Conservation (phyloP, 2,888 invertebrate genomes). For the Heliothis peltigera region DNA sequence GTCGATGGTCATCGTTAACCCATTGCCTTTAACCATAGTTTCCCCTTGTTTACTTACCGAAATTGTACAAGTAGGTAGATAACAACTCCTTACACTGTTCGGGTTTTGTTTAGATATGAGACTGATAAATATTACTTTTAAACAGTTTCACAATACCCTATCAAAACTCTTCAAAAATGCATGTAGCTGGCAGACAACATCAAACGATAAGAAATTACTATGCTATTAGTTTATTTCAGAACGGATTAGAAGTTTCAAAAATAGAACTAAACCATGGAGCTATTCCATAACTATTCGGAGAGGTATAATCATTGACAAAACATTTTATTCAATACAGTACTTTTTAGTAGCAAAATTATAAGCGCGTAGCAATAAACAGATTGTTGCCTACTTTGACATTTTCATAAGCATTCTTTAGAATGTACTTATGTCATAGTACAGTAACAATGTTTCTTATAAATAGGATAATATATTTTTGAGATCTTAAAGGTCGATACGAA, state of each 20-base stretch:
- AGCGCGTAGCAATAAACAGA: conserved; percentile 50
- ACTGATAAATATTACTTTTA: background rate
- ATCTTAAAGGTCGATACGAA: conserved; percentile 54
- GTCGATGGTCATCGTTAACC: conserved; percentile 48
- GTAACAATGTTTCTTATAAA: conserved; percentile 64
- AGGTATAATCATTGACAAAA: conserved; percentile 13
- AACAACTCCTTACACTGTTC: conserved; percentile 21
- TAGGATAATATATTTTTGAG: conserved; percentile 56
- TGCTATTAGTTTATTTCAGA: background rate
- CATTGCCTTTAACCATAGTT: conserved; percentile 27
- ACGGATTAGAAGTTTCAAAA: background rate
- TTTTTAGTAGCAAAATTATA: conserved; percentile 39
- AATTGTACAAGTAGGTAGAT: conserved; percentile 33
- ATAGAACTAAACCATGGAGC: background rate
- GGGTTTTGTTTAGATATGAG: conserved; percentile 11
- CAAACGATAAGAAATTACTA: background rate
- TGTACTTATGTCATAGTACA: conserved; percentile 55
- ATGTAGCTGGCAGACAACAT: background rate
- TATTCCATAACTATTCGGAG: no score
- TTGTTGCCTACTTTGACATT: conserved; percentile 59
- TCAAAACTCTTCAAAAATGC: background rate
- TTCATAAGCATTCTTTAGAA: conserved; percentile 61
- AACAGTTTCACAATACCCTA: background rate
- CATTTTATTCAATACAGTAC: conserved; percentile 19
- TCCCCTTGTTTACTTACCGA: conserved; percentile 42